Percentiles rank a stretch among this genome's conserved stretches.
phyloP scores from a whole-genome alignment of 92 coral and sea anemone genomes.

The Ricordea florida region DNA sequence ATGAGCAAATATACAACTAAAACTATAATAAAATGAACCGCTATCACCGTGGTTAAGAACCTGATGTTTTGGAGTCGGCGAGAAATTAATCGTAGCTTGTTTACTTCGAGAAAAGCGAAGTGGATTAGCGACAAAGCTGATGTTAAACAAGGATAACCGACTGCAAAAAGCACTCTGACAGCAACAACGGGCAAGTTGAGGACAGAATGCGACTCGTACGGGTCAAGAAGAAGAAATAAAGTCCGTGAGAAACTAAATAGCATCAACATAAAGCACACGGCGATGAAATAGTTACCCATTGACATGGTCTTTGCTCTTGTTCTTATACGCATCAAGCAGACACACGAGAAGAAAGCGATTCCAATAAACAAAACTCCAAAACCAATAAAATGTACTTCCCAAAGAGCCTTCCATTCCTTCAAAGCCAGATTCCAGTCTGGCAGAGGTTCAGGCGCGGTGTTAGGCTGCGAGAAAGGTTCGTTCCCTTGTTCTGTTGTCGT shows the following conservation, averaged over 20 bases:
- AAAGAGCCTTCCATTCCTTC: conserved; percentile 61
- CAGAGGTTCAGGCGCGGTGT: conserved; percentile 61
- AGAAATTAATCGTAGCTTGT: conserved; percentile 55
- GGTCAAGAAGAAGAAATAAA: conserved; percentile 64
- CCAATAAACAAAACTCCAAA: conserved; percentile 56
- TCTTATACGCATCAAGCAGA: conserved; percentile 57
- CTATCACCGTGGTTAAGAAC: conserved; percentile 64
- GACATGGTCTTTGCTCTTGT: conserved; percentile 43
- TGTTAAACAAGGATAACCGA: conserved; percentile 82
- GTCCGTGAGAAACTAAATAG: conserved; percentile 60
- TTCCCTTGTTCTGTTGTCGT: neutral
- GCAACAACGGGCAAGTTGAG: conserved; percentile 73
- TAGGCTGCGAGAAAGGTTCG: conserved; percentile 24
- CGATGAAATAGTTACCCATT: conserved; percentile 63
- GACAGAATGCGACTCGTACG: conserved; percentile 75
- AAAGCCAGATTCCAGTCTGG: conserved; percentile 78
- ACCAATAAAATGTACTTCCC: conserved; percentile 80
- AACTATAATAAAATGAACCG: conserved; percentile 68
- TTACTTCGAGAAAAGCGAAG: conserved; percentile 80
- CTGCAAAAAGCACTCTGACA: conserved; percentile 65
- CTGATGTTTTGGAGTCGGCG: conserved; percentile 73
- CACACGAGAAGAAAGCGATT: conserved; percentile 52
- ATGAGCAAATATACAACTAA: conserved; percentile 49
- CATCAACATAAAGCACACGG: conserved; percentile 64
- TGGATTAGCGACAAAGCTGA: conserved; percentile 79